phyloP scores from a whole-genome alignment of 2,113 vertebrate genomes.

The Oreocharis arfaki region DNA sequence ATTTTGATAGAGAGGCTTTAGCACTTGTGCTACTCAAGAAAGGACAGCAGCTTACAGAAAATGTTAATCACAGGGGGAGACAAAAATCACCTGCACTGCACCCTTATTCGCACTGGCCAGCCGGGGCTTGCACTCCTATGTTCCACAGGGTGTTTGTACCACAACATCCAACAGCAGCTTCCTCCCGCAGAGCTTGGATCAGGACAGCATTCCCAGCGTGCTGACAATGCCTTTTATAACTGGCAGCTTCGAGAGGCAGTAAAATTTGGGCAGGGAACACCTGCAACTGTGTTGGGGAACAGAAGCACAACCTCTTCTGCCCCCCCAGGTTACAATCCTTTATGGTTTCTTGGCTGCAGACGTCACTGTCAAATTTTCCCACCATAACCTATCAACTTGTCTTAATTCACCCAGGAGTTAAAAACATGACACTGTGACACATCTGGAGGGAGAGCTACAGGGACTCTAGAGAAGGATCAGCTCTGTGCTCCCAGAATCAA shows the following conservation, averaged over 20 bases:
- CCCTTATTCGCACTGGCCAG: not conserved
- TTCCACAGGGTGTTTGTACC: not conserved
- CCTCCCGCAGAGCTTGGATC: not conserved
- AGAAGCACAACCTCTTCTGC: not conserved
- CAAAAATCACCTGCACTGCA: not conserved
- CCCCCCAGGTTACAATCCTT: not conserved
- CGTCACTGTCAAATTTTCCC: not conserved
- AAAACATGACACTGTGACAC: not conserved
- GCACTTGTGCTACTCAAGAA: not conserved
- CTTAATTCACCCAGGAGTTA: not conserved
- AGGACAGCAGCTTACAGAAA: accelerated
- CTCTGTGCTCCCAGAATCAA: not conserved
- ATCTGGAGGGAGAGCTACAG: not conserved
- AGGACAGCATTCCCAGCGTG: not conserved
- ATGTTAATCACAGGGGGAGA: not conserved
- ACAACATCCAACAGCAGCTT: not conserved
- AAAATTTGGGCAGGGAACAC: not conserved
- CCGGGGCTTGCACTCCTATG: accelerated
- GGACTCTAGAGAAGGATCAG: not conserved
- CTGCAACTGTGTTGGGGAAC: not conserved
- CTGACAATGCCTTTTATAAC: not conserved
- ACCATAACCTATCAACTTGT: not conserved
- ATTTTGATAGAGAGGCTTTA: not conserved
- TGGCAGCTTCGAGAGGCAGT: not conserved
- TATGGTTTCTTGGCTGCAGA: not conserved